Base-by-base conservation (phyloP, 2,113 vertebrate genomes). In the Ammospiza caudacuta region DNA sequence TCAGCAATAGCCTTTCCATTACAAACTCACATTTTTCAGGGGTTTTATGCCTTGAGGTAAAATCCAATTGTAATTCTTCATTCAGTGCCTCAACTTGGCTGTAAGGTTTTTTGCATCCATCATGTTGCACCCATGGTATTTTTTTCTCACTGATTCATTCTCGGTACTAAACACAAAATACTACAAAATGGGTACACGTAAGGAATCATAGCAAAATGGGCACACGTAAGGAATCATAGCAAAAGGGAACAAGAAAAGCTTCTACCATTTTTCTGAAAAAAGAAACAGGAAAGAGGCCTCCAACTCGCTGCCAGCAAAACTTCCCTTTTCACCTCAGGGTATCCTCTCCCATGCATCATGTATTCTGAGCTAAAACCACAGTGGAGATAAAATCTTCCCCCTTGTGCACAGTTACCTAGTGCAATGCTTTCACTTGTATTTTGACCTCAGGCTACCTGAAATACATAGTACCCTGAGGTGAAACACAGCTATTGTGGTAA, bases 1-100 rank as follows among this genome's bases (percentile, higher is more conserved):
- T 95, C 92, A 95, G 90, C 92, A 93, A 84, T 69, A 91, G 94
- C 59, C 87, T 91, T 90, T 92, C 91, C 64, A 86, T 94, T 92
- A 96, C 64, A 89, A 91, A 78, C 28, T 39, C 58, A 78, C 59
- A 79, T 81, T 95, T 97, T 94, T 91, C 94, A 91, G 84, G n/a
- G 46, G 24, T 24, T 94, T 83, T 92, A 95, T 92, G 46, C 90
- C 90, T 94, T 92, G 73, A 83, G 84, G 94, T 87, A 95, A 96
- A 93, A 89, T 88, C 41, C 91, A 78, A 20, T 49, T 76, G 55
- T 59, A 93, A 94, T 92, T 93, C 81, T 84, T 88, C 66, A 82
- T 43, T 90, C 90, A 54, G 28, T 43, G 58, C 74, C 49, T 95
- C 74, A 27, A n/a, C 43, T 83, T 5, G 0, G 49, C 8, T 11